phyloP scores from a whole-genome alignment of 2,888 invertebrate species.

The Caenorhabditis panamensis region DNA sequence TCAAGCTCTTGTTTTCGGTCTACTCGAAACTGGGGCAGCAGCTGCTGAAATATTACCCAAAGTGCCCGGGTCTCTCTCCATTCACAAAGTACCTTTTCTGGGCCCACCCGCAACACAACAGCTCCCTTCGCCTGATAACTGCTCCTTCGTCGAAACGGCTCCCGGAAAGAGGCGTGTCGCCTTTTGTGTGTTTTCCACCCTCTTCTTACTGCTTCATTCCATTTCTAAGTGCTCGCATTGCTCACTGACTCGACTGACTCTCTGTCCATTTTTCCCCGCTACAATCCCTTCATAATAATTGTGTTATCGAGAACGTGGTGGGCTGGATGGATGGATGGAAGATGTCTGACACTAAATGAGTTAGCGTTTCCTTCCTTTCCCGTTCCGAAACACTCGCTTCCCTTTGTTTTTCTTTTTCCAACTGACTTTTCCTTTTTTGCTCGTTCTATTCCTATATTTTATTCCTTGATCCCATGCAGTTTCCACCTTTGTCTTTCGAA shows the following conservation, averaged over 20 bases:
- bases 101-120: not conserved
- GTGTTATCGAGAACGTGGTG: constrained; percentile 27
- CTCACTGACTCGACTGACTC: constrained; percentile 26
- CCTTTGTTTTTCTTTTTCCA: not conserved
- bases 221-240: constrained; percentile 26
- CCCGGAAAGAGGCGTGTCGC: constrained; percentile 16
- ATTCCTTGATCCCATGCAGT: not conserved
- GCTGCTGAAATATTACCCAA: constrained; percentile 10
- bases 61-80: not conserved
- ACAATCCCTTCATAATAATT: constrained; percentile 33
- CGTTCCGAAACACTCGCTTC: constrained; percentile 2
- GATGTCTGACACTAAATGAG: constrained; percentile 30
- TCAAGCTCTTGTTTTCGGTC: constrained; percentile 7
- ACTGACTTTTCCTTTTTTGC: constrained; percentile 1
- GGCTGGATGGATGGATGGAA: not conserved
- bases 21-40: not conserved
- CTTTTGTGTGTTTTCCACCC: constrained; percentile 6
- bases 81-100: constrained; percentile 1
- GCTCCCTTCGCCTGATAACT: constrained; percentile 19
- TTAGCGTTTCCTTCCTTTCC: constrained; percentile 15
- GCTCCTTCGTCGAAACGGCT: not conserved
- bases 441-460: not conserved
- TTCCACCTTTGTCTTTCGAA: constrained; percentile 2
- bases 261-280: constrained; percentile 14
- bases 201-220: not conserved